Base-by-base conservation (phyloP, 2,888 invertebrate species). In the Hirtodrosophila histrioides region DNA sequence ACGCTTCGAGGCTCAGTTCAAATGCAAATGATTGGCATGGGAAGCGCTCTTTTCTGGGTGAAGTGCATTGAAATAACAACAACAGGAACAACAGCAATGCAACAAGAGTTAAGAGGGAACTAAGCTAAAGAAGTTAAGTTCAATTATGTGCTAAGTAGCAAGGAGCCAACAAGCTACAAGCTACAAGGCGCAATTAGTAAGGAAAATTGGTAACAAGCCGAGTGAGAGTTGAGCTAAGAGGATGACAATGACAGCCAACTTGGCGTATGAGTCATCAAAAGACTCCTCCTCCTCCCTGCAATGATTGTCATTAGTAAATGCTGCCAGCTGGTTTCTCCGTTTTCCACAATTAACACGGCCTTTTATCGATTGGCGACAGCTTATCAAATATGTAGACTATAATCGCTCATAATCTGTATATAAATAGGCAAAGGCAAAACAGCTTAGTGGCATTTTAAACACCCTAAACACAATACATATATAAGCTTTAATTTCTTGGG, bases 21-120 rank as follows among this genome's bases (percentile, higher is more conserved):
- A 70, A 75, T 75, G 77, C 79, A 85, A 84, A 86, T 83, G 86
- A 85, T 84, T 85, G 84, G 84, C 84, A 85, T 85, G 84, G 86
- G 84, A 85, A 84, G 60, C 75, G 70, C 69, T 69, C 51, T 46
- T 68, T 69, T 73, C 60, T 69, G 60, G 72, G 68, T 68, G 68
- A 73, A 73, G 72, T 64, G 61, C 58, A 48, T 49, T 31, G 45
- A 6, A 24, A 27, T 10, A 27, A 27, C 27, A 27, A 9, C 45
- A 45, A 17, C 39, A 55, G 3, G 36, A 39, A 9, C 56, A 48
- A 17, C 37, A 49, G 24, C 24, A n/a, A n/a, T n/a, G n/a, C n/a
- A n/a, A n/a, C 33, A 50, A 8, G 11, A 51, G 41, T 63, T 60
- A 63, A 63, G 50, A 50, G 61, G 62, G 49, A 61, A 50, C 62